Base-by-base conservation (phyloP, 2,113 vertebrate genomes). In the Oxyruncus cristatus region DNA sequence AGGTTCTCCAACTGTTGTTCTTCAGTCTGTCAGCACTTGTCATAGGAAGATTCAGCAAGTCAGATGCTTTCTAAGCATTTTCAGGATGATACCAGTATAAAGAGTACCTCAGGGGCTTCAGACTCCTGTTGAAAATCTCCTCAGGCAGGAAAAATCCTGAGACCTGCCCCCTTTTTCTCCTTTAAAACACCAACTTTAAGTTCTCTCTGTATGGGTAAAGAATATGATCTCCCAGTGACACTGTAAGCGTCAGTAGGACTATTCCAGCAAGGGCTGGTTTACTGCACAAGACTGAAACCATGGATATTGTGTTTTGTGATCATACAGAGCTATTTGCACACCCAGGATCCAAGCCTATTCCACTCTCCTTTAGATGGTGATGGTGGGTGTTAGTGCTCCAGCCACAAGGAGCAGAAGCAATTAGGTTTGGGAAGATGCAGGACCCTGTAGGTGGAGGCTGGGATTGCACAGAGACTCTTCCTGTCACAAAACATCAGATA, bases 271-370 rank as follows among this genome's bases (percentile, higher is more conserved):
- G 42, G 27, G 33, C 19, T 78, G 24, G 4, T 55, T 73, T 47
- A 71, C 56, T 67, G 35, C 37, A 70, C 20, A 37, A 77, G 46
- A 30, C 37, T 66, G 21, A 80, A 42, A 47, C n/a, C 56, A 66
- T 1, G 1, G 37, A 28, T 49, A 53, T 1, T 0, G 0, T 7
- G 28, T 6, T 28, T 18, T 2, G 0, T 32, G 61, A 63, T 62
- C 49, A 56, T 12, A 49, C 14, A 72, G 35, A 92, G n/a, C 28
- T 79, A 30, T 68, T 13, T 76, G 49, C 55, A 89, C 21, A 55
- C 12, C 12, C 27, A 66, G 39, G 59, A 88, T 74, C 27, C 72
- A 80, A 94, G 23, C 11, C 58, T 76, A 28, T 46, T 92, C 49
- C 67, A 77, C 35, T 42, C 58, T 46, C 27, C 56, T 53, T 58